Conservation (phyloP, 23 tunicate species). For the Ascidia mentula region DNA sequence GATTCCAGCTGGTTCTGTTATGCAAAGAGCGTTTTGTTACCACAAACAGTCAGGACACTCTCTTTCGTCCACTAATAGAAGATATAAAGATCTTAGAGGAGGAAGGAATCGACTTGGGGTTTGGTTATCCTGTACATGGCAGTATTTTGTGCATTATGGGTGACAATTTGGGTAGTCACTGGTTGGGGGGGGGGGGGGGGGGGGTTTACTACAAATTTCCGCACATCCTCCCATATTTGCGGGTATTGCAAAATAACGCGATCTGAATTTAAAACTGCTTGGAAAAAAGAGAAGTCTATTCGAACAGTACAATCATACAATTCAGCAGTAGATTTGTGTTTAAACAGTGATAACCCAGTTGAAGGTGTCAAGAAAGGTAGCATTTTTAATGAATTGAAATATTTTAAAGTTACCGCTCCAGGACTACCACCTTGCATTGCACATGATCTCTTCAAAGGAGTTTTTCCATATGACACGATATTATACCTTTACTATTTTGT, state of each 20-base stretch:
- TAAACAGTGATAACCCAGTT: too few relatives aligned
- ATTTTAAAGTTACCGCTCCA: conserved; percentile 38
- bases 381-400: conserved; percentile 34
- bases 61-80: conserved; percentile 33
- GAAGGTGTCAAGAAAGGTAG: conserved; percentile 18
- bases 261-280: not conserved
- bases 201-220: conserved; percentile 46
- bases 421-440: conserved; percentile 45
- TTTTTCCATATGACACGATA: conserved; percentile 13
- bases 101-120: conserved; percentile 35
- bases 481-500: not conserved
- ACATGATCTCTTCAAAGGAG: conserved; percentile 21
- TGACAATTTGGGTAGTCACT: conserved; percentile 47
- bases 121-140: conserved; percentile 6
- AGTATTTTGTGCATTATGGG: conserved; percentile 26
- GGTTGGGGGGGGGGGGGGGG: conserved; percentile 35
- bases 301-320: too few relatives aligned
- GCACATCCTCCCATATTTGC: conserved; percentile 16
- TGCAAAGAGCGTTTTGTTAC: conserved; percentile 30
- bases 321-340: too few relatives aligned
- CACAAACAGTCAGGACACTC: not conserved
- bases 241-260: conserved; percentile 18
- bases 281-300: too few relatives aligned
- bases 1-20: conserved; percentile 32
- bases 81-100: conserved; percentile 30